Evolutionary conservation across 2,888 invertebrate genomes (phyloP).

Genomic region (Drosophila mayaguana): DNA sequence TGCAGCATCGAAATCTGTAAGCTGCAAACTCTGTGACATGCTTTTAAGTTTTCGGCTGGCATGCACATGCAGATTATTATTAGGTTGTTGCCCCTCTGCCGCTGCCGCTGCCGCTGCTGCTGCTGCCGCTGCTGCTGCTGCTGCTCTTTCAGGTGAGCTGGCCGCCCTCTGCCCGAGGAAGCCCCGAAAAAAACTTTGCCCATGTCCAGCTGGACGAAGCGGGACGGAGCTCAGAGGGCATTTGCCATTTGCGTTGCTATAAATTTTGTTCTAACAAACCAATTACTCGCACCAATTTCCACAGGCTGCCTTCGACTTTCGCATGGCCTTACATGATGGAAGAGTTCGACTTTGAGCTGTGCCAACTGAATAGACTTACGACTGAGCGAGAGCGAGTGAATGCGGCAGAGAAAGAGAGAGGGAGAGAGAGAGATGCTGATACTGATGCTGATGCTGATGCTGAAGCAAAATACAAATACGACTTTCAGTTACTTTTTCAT

Average conservation of each 20-base stretch:
- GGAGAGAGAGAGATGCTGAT: neutral
- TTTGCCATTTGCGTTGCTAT: slow-evolving; percentile 65
- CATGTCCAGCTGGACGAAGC: slow-evolving; percentile 59
- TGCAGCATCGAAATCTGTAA: slow-evolving; percentile 78
- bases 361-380: slow-evolving; percentile 8
- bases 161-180: neutral
- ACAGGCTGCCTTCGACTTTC: slow-evolving; percentile 61
- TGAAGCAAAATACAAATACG: slow-evolving; percentile 76
- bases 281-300: slow-evolving; percentile 81
- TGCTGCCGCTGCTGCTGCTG: neutral
- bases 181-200: slow-evolving; percentile 57
- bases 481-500: slow-evolving; percentile 81
- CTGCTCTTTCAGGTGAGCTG: slow-evolving; percentile 51
- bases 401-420: too few relatives aligned
- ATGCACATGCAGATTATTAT: slow-evolving; percentile 79
- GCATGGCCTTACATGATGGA: slow-evolving; percentile 67
- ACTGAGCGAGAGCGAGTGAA: neutral
- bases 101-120: neutral
- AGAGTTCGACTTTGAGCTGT: slow-evolving; percentile 75
- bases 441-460: slow-evolving; percentile 29
- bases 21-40: slow-evolving; percentile 80
- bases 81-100: slow-evolving; percentile 62
- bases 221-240: slow-evolving; percentile 3
- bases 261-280: slow-evolving; percentile 80
- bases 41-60: slow-evolving; percentile 77